A percentile compares a stretch with the other conserved stretches of the same genome.
phyloP scores from a whole-genome alignment of 2,113 vertebrate genomes.

The Leptodactylus fuscus region DNA sequence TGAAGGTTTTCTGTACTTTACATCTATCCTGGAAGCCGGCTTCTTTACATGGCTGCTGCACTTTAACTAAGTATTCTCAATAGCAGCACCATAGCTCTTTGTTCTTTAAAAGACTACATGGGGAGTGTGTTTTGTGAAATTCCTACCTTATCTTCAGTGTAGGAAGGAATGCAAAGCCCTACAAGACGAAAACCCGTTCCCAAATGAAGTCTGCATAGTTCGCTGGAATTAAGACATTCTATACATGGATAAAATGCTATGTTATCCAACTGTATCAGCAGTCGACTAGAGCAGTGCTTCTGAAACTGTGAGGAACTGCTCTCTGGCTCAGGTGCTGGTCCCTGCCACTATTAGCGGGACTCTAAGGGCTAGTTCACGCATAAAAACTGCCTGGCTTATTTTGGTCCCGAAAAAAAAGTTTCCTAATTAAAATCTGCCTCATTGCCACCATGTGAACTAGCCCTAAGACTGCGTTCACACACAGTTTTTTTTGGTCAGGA shows the following conservation, averaged over 20 bases:
- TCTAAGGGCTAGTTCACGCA: no score
- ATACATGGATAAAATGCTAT: not conserved
- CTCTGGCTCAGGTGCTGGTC: no score
- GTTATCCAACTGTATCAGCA: not conserved
- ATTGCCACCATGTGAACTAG: no score
- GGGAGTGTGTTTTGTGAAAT: slow-evolving; percentile 61
- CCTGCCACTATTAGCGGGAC: no score
- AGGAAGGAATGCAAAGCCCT: slow-evolving; percentile 59
- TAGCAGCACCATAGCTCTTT: slow-evolving; percentile 56
- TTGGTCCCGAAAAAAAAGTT: no score
- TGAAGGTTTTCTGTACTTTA: not conserved
- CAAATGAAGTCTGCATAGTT: not conserved
- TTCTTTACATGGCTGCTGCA: not conserved
- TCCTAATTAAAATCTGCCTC: no score
- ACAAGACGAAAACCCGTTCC: slow-evolving; percentile 19
- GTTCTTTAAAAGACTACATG: slow-evolving; percentile 31
- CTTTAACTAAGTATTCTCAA: not conserved
- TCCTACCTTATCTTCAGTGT: slow-evolving; percentile 62
- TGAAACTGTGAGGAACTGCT: no score
- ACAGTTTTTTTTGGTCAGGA: no score
- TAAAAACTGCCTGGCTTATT: no score
- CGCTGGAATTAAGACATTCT: not conserved
- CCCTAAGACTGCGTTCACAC: no score
- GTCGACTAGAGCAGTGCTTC: no score
- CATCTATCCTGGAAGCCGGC: not conserved